Evolutionary conservation across 2,888 invertebrate species (phyloP).

Genomic region (Drosophila neonasuta): DNA sequence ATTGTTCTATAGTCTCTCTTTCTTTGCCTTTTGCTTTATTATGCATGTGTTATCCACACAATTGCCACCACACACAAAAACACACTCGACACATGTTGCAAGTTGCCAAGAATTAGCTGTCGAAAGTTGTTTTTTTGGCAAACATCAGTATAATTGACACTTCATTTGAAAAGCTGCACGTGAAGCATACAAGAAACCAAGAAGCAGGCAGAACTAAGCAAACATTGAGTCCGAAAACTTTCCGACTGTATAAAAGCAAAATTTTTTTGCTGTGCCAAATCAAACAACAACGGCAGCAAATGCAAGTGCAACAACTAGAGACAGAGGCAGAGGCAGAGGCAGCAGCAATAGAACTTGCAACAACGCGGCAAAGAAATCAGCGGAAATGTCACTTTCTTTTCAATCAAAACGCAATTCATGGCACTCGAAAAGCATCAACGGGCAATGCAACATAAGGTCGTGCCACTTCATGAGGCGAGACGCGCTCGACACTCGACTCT

Average conservation of each 20-base stretch:
- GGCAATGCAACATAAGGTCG: conserved; percentile 52
- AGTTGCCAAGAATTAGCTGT: conserved; percentile 44
- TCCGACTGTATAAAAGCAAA: conserved; percentile 44
- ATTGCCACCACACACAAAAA: neutral
- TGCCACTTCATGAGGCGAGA: conserved; percentile 54
- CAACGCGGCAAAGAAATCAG: conserved; percentile 61
- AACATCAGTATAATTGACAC: conserved; percentile 47
- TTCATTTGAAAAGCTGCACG: conserved; percentile 27
- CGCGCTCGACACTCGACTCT: conserved; percentile 35
- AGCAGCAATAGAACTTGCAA: conserved; percentile 26
- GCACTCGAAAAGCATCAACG: conserved; percentile 62
- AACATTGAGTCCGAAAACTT: conserved; percentile 34
- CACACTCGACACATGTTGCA: conserved; percentile 18
- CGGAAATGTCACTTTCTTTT: conserved; percentile 79
- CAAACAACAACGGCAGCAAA: conserved; percentile 33
- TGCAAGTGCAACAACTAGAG: conserved; percentile 9
- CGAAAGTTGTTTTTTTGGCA: conserved; percentile 28
- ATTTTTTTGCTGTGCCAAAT: conserved; percentile 40
- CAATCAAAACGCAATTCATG: conserved; percentile 78
- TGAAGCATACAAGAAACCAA: conserved; percentile 2
- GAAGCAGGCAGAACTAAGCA: conserved; percentile 13
- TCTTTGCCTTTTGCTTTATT: conserved; percentile 1
- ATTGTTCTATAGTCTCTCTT: neutral
- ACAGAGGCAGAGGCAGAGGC: too few relatives aligned
- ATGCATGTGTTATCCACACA: conserved; percentile 8